A percentile compares a stretch with the other conserved stretches of the same genome.
Evolutionary conservation across 92 coral and sea anemone genomes (phyloP).

Genomic region (Palythoa grandis): DNA sequence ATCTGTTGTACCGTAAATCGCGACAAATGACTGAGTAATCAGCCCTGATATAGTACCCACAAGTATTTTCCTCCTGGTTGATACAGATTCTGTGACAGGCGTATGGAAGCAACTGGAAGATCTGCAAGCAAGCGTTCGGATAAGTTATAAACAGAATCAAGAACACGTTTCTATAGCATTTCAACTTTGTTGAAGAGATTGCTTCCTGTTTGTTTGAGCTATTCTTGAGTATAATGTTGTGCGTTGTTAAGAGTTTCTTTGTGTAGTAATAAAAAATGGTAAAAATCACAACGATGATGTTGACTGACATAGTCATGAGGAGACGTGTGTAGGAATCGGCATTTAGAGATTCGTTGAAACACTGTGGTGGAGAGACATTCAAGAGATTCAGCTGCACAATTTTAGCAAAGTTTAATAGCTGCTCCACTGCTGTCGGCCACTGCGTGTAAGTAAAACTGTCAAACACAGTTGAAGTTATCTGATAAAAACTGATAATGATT

Average conservation of each 20-base stretch:
- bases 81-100: slow-evolving; percentile 62
- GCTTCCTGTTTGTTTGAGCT: not conserved
- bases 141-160: slow-evolving; percentile 60
- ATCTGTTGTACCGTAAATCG: slow-evolving; percentile 54
- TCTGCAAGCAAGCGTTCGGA: slow-evolving; percentile 60
- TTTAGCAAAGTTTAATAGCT: slow-evolving; percentile 53
- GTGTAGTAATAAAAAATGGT: slow-evolving; percentile 36
- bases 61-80: slow-evolving; percentile 4
- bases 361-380: slow-evolving; percentile 59
- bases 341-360: slow-evolving; percentile 44
- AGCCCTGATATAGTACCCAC: slow-evolving; percentile 54
- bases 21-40: slow-evolving; percentile 61
- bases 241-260: slow-evolving; percentile 19
- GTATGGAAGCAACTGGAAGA: slow-evolving; percentile 54
- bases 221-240: not conserved
- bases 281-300: slow-evolving; percentile 31
- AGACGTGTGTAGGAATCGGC: slow-evolving; percentile 58
- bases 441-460: slow-evolving; percentile 59
- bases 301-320: slow-evolving; percentile 32
- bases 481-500: slow-evolving; percentile 67
- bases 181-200: slow-evolving; percentile 17
- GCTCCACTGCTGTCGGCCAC: slow-evolving; percentile 61
- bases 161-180: slow-evolving; percentile 52
- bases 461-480: slow-evolving; percentile 59
- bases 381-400: slow-evolving; percentile 62